These are phyloP conservation scores for Dendroctonus ponderosae DNA, from an alignment of 1,140 invertebrate genomes.

Conservation along the genomic window DNA sequence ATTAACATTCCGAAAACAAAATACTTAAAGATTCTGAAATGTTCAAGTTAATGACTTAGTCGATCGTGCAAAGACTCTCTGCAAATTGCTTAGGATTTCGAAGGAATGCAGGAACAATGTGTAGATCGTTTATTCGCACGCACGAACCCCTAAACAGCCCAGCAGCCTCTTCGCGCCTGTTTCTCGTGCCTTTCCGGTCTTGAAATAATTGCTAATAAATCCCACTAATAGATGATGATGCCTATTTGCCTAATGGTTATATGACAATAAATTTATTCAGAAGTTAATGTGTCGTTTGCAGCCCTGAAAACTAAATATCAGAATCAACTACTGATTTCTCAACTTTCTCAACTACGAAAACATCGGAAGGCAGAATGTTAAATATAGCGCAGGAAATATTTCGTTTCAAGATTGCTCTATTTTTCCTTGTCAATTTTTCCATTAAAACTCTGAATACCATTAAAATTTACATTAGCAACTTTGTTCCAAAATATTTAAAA, in stretches of 20 bases:
- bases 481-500: no score
- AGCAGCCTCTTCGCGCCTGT: conserved; percentile 5
- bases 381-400: no score
- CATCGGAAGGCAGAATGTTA: no score
- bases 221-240: conserved; percentile 6
- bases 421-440: no score
- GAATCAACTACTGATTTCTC: no score
- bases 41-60: conserved; percentile 1
- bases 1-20: not conserved
- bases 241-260: not conserved
- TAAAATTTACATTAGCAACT: no score
- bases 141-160: conserved; percentile 5
- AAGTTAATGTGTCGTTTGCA: no score
- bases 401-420: no score
- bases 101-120: conserved; percentile 7
- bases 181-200: not conserved
- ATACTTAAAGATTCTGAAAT: conserved; percentile 1
- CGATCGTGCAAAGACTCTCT: conserved; percentile 7
- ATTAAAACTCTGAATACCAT: no score
- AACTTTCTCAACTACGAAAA: no score
- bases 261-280: conserved; percentile 1
- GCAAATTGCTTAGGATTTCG: conserved; percentile 5
- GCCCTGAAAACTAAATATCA: no score
- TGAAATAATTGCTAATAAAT: conserved; percentile 14
- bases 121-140: conserved; percentile 13